These are phyloP conservation scores for Megaceryle maxima DNA, from an alignment of 2,113 vertebrate species.

Conservation along the genomic window DNA sequence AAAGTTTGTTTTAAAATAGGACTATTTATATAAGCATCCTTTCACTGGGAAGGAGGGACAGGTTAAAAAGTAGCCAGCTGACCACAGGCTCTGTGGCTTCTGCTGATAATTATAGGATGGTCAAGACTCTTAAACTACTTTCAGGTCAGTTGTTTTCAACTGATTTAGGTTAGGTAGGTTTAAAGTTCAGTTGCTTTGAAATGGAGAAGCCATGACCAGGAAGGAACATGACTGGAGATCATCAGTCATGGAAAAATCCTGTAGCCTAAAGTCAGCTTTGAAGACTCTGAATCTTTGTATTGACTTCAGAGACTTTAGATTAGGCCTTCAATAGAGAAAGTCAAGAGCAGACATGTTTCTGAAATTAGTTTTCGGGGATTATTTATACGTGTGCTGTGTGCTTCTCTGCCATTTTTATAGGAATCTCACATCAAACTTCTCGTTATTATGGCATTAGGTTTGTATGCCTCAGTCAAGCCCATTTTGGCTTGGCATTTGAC, in stretches of 20 bases:
- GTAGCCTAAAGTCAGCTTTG: neutral
- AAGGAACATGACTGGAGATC: neutral
- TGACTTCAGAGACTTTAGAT: neutral
- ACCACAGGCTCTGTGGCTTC: neutral
- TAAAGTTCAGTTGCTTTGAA: neutral
- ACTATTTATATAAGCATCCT: neutral
- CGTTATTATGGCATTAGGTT: neutral
- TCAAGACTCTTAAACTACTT: neutral
- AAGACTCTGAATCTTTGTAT: neutral
- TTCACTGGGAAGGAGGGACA: neutral
- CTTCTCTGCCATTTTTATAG: neutral
- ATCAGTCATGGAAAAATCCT: constrained; percentile 1
- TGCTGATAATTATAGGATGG: neutral
- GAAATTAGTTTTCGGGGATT: neutral
- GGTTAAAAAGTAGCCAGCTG: neutral
- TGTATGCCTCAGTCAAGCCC: neutral
- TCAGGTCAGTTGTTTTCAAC: neutral
- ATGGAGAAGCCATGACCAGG: neutral
- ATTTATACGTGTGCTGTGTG: neutral
- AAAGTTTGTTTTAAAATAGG: neutral
- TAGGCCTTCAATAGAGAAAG: neutral
- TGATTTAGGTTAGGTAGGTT: neutral
- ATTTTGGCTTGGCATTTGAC: neutral
- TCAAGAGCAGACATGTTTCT: neutral
- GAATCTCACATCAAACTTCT: neutral